These are phyloP conservation scores for Lagria hirta DNA, from an alignment of 2,888 invertebrate genomes.

Conservation along the genomic window DNA sequence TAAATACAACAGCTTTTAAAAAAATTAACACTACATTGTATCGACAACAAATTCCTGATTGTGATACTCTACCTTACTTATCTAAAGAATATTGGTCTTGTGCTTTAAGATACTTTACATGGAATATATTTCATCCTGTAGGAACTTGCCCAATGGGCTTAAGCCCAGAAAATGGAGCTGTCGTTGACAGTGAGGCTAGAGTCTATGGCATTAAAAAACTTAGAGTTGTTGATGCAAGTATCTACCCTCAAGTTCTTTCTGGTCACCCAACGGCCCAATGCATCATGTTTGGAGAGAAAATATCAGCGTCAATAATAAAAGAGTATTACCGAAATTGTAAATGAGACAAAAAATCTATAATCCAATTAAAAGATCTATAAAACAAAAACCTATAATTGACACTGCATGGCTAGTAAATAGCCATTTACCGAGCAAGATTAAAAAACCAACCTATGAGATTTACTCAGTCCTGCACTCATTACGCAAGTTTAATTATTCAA, in stretches of 20 bases:
- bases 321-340: no score
- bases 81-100: constrained; percentile 33
- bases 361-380: no score
- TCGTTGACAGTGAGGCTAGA: constrained; percentile 63
- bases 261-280: constrained; percentile 69
- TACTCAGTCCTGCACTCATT: no score
- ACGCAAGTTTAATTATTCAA: no score
- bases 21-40: constrained; percentile 55
- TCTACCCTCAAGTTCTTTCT: constrained; percentile 63
- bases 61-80: no score
- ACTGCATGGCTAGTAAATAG: no score
- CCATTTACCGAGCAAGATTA: no score
- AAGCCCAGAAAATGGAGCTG: constrained; percentile 37
- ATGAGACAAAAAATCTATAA: no score
- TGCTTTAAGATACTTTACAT: constrained; percentile 25
- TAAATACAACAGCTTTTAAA: constrained; percentile 56
- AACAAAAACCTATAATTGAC: no score
- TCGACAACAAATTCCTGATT: no score
- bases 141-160: constrained; percentile 33
- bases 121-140: constrained; percentile 28
- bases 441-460: no score
- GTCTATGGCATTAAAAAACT: constrained; percentile 62
- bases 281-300: constrained; percentile 70
- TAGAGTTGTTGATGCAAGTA: constrained; percentile 67
- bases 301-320: no score